These are phyloP conservation scores for Gorsachius magnificus DNA, from an alignment of 2,797 vertebrate genomes.

Conservation along the genomic window DNA sequence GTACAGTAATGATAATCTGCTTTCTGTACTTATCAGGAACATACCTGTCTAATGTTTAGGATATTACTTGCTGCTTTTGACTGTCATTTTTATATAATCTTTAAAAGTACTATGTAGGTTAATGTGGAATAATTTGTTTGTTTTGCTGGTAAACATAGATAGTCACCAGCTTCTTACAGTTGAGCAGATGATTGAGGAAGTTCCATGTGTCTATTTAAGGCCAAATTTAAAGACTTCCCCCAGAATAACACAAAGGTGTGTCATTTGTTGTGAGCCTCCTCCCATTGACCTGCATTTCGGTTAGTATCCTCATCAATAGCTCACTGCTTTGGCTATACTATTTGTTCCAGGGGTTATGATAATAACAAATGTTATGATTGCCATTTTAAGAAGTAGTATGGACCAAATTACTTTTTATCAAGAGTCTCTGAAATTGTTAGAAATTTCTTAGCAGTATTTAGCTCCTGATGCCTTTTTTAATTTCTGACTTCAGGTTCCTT, in stretches of 20 bases:
- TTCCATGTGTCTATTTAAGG: background rate
- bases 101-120: background rate
- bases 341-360: background rate
- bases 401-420: background rate
- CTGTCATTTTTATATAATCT: background rate
- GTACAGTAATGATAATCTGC: background rate
- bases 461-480: background rate
- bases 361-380: background rate
- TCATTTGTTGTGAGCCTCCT: background rate
- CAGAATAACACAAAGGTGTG: background rate
- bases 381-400: background rate
- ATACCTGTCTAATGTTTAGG: background rate
- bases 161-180: background rate
- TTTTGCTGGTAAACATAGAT: background rate
- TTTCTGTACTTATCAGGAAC: background rate
- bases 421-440: background rate
- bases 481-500: background rate
- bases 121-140: background rate
- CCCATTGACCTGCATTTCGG: background rate
- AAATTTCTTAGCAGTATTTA: background rate
- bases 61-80: background rate
- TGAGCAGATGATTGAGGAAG: background rate
- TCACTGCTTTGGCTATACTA: background rate
- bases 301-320: background rate
- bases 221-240: background rate